Conservation (phyloP, 2,888 invertebrate genomes). For the Deilephila elpenor region DNA sequence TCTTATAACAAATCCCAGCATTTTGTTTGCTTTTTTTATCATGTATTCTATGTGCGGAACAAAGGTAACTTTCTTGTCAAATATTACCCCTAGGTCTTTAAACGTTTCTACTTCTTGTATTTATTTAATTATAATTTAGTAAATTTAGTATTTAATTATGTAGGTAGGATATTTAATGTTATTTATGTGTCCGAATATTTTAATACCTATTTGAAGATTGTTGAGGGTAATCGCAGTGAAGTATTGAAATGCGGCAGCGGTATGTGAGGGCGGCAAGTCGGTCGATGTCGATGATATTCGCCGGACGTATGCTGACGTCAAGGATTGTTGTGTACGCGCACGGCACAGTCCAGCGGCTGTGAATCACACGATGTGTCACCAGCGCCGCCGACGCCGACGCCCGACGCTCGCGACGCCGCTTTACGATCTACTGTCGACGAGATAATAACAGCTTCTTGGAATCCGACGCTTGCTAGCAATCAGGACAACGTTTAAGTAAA, state of each 20-base stretch:
- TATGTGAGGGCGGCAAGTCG: conserved; percentile 31
- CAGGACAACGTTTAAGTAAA: conserved; percentile 28
- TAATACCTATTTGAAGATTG: not conserved
- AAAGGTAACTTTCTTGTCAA: too few relatives aligned
- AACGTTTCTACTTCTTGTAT: too few relatives aligned
- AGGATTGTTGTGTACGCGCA: conserved; percentile 71
- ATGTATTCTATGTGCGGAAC: too few relatives aligned
- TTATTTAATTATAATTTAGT: too few relatives aligned
- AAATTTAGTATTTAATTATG: not conserved
- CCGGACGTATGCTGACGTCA: conserved; percentile 80
- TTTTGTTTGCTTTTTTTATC: too few relatives aligned
- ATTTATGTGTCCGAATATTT: not conserved
- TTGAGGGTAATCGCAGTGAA: not conserved
- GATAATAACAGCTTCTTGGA: conserved; percentile 62
- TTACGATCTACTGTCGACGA: conserved; percentile 56
- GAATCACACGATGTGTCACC: conserved; percentile 81
- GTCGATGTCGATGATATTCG: conserved; percentile 51
- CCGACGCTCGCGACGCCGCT: conserved; percentile 43
- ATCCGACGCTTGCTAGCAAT: conserved; percentile 48
- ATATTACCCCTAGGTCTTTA: too few relatives aligned
- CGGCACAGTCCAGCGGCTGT: conserved; percentile 61
- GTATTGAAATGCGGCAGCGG: not conserved
- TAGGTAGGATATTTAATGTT: not conserved
- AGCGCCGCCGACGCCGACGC: conserved; percentile 54
- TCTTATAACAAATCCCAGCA: too few relatives aligned